Percentiles rank a stretch among this genome's conserved stretches.
These are phyloP conservation scores for Hypena proboscidalis DNA, from an alignment of 2,888 invertebrate genomes.

Conservation along the genomic window DNA sequence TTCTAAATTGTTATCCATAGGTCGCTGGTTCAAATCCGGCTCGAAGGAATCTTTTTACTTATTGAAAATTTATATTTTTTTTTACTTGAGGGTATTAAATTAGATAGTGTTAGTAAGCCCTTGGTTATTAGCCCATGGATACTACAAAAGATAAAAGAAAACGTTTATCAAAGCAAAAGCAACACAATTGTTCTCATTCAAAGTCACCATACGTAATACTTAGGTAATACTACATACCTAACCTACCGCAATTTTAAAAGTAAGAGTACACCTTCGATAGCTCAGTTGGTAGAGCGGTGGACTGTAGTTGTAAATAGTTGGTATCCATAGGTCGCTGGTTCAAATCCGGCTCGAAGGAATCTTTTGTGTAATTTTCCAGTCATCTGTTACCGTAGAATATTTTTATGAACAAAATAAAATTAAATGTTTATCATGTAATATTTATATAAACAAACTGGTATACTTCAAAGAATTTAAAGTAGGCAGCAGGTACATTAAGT, in stretches of 20 bases:
- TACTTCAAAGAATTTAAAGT: conserved; percentile 40
- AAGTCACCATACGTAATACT: too few species aligned
- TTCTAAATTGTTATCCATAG: conserved; percentile 77
- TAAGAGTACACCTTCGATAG: conserved; percentile 74
- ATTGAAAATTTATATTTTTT: neutral
- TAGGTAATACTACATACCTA: too few species aligned
- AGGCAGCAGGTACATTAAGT: conserved; percentile 44
- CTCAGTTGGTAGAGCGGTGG: conserved; percentile 86
- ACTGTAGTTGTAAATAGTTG: conserved; percentile 71
- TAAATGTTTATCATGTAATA: too few species aligned
- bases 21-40: conserved; percentile 87
- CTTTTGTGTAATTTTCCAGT: too few species aligned
- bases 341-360: conserved; percentile 86
- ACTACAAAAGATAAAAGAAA: too few species aligned
- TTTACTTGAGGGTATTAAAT: too few species aligned
- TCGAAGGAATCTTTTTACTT: conserved; percentile 79
- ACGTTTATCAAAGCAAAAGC: too few species aligned
- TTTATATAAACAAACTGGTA: conserved; percentile 14
- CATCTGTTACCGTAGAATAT: too few species aligned
- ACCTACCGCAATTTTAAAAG: neutral
- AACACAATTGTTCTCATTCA: too few species aligned
- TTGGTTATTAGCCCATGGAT: too few species aligned
- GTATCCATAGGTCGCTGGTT: conserved; percentile 87
- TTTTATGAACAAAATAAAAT: too few species aligned
- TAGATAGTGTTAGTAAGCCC: neutral